phyloP scores from a whole-genome alignment of 1,140 invertebrate genomes.

The Amphibalanus amphitrite region DNA sequence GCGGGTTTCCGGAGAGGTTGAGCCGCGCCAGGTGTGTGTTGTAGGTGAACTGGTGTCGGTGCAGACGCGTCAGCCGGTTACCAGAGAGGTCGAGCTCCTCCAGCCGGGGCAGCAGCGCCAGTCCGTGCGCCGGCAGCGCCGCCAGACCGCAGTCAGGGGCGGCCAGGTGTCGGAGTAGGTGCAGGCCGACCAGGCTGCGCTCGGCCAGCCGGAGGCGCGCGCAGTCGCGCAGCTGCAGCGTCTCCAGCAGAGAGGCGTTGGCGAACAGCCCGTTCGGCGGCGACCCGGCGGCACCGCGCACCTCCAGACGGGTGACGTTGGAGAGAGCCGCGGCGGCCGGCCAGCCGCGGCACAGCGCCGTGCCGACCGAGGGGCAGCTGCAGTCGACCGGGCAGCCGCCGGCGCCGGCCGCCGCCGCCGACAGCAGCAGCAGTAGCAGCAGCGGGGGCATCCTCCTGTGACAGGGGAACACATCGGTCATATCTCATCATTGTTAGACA shows the following conservation, averaged over 20 bases:
- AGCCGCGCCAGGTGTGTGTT: slow-evolving; percentile 37
- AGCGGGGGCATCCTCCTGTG: too few relatives aligned
- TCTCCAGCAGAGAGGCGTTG: neutral
- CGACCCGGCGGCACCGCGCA: slow-evolving; percentile 17
- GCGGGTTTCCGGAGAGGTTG: slow-evolving; percentile 48
- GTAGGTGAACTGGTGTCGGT: slow-evolving; percentile 37
- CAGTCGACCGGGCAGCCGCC: neutral
- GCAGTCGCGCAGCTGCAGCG: neutral
- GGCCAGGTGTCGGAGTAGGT: slow-evolving; percentile 19
- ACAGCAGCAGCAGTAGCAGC: neutral
- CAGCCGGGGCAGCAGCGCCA: slow-evolving; percentile 45
- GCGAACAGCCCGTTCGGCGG: slow-evolving; percentile 11
- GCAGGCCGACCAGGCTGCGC: slow-evolving; percentile 16
- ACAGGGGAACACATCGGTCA: too few relatives aligned
- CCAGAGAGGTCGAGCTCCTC: slow-evolving; percentile 40
- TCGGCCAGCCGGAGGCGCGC: slow-evolving; percentile 8
- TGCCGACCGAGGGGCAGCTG: neutral
- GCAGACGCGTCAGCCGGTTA: slow-evolving; percentile 27
- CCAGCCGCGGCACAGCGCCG: neutral
- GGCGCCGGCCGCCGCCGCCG: too few relatives aligned
- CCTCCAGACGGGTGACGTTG: slow-evolving; percentile 5
- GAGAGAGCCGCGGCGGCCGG: slow-evolving; percentile 1
- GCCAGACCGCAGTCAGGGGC: slow-evolving; percentile 21
- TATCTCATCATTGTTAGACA: too few relatives aligned
- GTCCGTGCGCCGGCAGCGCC: slow-evolving; percentile 34